Evolutionary conservation across 2,113 vertebrate species (phyloP).

Genomic region (Epinephelus fuscoguttatus): DNA sequence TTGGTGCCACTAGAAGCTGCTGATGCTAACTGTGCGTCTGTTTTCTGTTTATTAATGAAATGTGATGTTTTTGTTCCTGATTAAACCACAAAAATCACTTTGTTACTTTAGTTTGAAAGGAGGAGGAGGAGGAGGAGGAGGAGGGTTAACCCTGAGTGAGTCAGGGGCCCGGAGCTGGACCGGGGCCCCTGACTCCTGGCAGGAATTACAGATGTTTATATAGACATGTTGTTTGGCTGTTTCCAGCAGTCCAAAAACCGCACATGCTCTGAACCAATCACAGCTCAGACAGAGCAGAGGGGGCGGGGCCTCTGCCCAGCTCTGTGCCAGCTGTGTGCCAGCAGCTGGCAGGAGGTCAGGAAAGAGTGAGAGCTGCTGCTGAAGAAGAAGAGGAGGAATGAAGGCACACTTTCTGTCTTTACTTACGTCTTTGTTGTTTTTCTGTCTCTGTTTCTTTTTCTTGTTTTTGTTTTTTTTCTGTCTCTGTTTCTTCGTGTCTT

Average conservation of each 20-base stretch:
- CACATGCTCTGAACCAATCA: conserved; percentile 33
- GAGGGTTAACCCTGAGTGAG: background rate
- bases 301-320: background rate
- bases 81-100: too few species aligned
- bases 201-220: conserved; percentile 16
- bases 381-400: background rate
- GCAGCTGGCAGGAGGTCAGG: conserved; percentile 41
- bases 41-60: too few species aligned
- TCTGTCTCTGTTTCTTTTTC: background rate
- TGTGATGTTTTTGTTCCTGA: too few species aligned
- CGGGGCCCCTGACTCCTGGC: background rate
- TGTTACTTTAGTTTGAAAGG: too few species aligned
- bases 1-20: background rate
- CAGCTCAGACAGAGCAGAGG: background rate
- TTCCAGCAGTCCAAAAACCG: conserved; percentile 9
- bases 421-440: too few species aligned
- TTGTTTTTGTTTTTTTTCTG: background rate
- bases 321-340: conserved; percentile 34
- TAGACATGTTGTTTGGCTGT: conserved; percentile 34
- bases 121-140: background rate
- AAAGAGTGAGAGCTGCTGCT: conserved; percentile 25
- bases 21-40: background rate
- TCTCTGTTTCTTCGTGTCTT: too few species aligned
- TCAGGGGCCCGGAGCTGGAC: background rate
- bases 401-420: background rate